Evolutionary conservation across 2,888 invertebrate genomes (phyloP).

Genomic region (Polymixis flavicincta): DNA sequence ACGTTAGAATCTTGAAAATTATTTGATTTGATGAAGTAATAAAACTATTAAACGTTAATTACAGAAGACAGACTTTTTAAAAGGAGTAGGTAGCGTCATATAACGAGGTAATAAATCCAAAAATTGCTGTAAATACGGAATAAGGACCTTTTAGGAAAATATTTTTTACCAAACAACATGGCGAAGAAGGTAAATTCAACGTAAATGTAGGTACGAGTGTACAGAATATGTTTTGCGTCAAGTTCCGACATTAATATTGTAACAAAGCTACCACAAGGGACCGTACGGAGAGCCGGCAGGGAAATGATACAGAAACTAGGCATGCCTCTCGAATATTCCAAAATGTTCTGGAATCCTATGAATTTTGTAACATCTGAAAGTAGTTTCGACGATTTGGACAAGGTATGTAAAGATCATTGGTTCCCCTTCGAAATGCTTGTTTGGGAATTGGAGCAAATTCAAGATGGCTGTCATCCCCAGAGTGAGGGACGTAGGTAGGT

Average conservation of each 20-base stretch:
- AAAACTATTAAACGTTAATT: constrained; percentile 53
- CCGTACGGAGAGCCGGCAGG: constrained; percentile 47
- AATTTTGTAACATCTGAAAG: constrained; percentile 67
- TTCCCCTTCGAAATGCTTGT: constrained; percentile 26
- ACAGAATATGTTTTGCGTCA: constrained; percentile 58
- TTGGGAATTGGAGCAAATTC: constrained; percentile 53
- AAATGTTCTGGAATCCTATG: constrained; percentile 60
- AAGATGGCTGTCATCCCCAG: constrained; percentile 51
- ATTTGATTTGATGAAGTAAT: constrained; percentile 47
- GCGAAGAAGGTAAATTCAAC: constrained; percentile 24
- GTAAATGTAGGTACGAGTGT: constrained; percentile 24
- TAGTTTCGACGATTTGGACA: constrained; percentile 53
- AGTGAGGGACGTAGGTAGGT: constrained; percentile 1
- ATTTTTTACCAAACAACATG: constrained; percentile 16
- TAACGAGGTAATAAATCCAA: constrained; percentile 44
- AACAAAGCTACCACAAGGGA: constrained; percentile 62
- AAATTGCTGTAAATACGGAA: constrained; percentile 13
- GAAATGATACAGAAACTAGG: constrained; percentile 66
- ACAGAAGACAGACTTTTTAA: constrained; percentile 16
- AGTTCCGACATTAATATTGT: constrained; percentile 62
- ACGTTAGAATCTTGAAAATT: constrained; percentile 45
- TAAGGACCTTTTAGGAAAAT: background rate
- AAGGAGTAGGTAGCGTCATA: constrained; percentile 15
- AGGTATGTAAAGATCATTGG: constrained; percentile 49
- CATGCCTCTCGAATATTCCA: constrained; percentile 62